These are phyloP conservation scores for Etia nguti DNA, from an alignment of 2,113 vertebrate species.

Conservation along the genomic window DNA sequence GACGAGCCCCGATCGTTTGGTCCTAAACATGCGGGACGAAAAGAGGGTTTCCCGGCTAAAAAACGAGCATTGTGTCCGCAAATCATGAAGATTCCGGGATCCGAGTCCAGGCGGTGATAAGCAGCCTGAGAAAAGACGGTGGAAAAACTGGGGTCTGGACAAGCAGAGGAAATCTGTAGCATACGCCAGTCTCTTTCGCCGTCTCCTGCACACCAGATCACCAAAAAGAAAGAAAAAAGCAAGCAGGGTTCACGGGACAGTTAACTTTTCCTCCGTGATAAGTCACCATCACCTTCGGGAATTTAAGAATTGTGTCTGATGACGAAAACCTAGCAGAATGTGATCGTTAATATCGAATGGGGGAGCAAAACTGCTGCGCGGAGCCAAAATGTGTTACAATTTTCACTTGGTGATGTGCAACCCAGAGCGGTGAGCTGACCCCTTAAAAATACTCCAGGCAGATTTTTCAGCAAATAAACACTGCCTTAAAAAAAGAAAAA, in stretches of 20 bases:
- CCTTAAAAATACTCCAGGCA: not conserved
- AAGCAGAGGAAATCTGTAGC: constrained; percentile 80
- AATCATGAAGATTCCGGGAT: constrained; percentile 95
- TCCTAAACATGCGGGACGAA: constrained; percentile 98
- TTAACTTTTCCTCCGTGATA: constrained; percentile 18
- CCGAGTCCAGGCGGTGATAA: constrained; percentile 84
- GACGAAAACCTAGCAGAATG: not conserved
- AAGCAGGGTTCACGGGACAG: constrained; percentile 35
- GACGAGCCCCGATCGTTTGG: constrained; percentile 97
- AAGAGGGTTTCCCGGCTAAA: constrained; percentile 90
- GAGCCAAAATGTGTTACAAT: not conserved
- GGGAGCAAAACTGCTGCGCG: not conserved
- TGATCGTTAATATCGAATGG: not conserved
- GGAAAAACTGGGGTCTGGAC: constrained; percentile 71
- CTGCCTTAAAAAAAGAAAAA: not conserved
- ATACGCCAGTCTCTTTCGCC: constrained; percentile 83
- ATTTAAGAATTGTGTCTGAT: not conserved
- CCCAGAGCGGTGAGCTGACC: not conserved
- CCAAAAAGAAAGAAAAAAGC: not conserved
- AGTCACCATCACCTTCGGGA: constrained; percentile 29
- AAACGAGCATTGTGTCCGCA: constrained; percentile 94
- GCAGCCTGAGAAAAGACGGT: constrained; percentile 73
- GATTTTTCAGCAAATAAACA: constrained; percentile 9
- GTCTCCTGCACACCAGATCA: constrained; percentile 35
- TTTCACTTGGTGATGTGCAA: constrained; percentile 30